Evolutionary conservation across 2,888 invertebrate genomes (phyloP).

Genomic region (Noctua pronuba): DNA sequence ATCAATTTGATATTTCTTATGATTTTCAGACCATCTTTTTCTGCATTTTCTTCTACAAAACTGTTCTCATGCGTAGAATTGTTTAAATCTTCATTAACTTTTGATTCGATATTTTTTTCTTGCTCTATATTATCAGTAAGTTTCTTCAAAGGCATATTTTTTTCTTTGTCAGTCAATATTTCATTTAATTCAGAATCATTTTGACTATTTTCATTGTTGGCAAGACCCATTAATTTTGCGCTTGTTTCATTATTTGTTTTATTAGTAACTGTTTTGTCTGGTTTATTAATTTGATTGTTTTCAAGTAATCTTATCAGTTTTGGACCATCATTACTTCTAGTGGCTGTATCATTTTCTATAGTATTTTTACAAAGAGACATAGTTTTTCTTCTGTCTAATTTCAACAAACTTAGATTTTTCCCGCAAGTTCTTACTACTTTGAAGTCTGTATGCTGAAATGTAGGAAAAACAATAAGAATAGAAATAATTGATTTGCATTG

Average conservation of each 20-base stretch:
- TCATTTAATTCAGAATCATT: not conserved
- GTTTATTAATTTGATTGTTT: conserved; percentile 19
- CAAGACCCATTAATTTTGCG: conserved; percentile 26
- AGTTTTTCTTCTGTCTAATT: conserved; percentile 68
- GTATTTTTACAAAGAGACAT: conserved; percentile 37
- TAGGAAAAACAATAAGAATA: not conserved
- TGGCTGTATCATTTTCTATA: not conserved
- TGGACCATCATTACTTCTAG: conserved; percentile 13
- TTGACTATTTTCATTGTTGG: conserved; percentile 5
- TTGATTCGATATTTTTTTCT: not conserved
- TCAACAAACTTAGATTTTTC: conserved; percentile 71
- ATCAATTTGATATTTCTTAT: conserved; percentile 61
- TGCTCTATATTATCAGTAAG: not conserved
- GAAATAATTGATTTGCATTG: no score
- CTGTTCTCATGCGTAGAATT: not conserved
- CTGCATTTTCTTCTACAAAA: not conserved
- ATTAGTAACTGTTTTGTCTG: conserved; percentile 7
- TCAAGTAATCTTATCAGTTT: conserved; percentile 47
- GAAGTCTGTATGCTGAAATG: conserved; percentile 42
- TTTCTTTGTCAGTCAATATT: not conserved
- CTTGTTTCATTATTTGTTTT: conserved; percentile 10
- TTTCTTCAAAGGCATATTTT: conserved; percentile 37
- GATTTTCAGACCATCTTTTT: conserved; percentile 61
- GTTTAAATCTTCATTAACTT: conserved; percentile 9
- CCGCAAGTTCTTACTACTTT: conserved; percentile 75